Percentiles rank a stretch among this genome's conserved stretches.
phyloP scores from a whole-genome alignment of 1,140 invertebrate species.

The Ooceraea biroi region DNA sequence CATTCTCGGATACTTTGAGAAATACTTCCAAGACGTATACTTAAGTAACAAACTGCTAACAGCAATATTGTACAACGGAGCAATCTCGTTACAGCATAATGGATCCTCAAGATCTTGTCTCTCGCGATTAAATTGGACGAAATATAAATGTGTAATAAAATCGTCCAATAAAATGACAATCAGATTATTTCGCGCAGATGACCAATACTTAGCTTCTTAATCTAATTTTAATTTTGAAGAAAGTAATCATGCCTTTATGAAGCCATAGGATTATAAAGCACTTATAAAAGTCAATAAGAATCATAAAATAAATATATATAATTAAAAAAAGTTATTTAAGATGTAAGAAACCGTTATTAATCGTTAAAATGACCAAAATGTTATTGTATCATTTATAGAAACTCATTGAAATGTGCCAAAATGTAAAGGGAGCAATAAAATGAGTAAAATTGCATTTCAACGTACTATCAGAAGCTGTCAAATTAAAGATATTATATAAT shows the following conservation, averaged over 20 bases:
- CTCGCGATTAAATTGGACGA: slow-evolving; percentile 47
- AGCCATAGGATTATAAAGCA: too few species aligned
- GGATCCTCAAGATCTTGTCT: slow-evolving; percentile 56
- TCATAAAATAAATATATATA: not conserved
- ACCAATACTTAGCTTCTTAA: slow-evolving; percentile 27
- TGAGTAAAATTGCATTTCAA: not conserved
- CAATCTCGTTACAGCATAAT: slow-evolving; percentile 63
- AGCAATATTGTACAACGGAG: slow-evolving; percentile 36
- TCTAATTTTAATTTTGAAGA: not conserved
- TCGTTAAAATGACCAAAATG: too few species aligned
- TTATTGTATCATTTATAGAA: not conserved
- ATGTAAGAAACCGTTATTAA: not conserved
- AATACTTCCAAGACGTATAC: not conserved
- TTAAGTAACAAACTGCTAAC: slow-evolving; percentile 34
- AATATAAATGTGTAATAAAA: slow-evolving; percentile 6
- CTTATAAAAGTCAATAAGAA: too few species aligned
- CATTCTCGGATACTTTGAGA: slow-evolving; percentile 7
- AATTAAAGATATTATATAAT: not conserved
- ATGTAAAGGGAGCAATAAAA: not conserved
- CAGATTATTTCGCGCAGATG: not conserved
- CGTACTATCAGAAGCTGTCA: not conserved
- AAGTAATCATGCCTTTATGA: not conserved
- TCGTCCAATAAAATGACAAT: slow-evolving; percentile 18
- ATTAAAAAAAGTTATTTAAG: not conserved
- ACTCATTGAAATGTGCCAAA: not conserved